Conservation (phyloP, 1,140 invertebrate genomes). For the Protaetia brevitarsis region DNA sequence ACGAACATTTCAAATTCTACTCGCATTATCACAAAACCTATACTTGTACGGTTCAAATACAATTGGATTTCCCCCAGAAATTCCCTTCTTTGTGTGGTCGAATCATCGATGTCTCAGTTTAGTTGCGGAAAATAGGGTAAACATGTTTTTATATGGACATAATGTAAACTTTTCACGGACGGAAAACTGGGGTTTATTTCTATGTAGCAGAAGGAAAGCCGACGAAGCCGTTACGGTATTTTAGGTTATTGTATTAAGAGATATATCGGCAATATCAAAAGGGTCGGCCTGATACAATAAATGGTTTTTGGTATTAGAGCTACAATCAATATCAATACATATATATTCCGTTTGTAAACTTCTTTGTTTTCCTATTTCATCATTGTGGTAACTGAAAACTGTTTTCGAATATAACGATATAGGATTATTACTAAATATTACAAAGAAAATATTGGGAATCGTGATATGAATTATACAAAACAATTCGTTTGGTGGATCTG, state of each 20-base stretch:
- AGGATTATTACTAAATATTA: too few species aligned
- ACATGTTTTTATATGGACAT: constrained; percentile 5
- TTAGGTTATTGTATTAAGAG: neutral
- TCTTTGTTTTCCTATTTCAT: too few species aligned
- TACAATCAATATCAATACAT: neutral
- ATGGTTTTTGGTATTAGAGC: neutral
- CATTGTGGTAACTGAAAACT: too few species aligned
- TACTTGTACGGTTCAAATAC: constrained; percentile 6
- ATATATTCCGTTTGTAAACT: neutral
- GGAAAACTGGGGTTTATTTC: too few species aligned
- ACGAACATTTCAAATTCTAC: constrained; percentile 3
- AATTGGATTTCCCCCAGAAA: constrained; percentile 10
- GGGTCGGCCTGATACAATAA: neutral
- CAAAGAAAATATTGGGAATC: too few species aligned
- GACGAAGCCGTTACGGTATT: neutral
- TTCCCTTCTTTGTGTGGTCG: neutral
- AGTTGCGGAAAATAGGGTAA: neutral
- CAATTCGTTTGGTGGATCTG: too few species aligned
- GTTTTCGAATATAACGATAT: too few species aligned
- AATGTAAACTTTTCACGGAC: too few species aligned
- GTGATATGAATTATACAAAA: too few species aligned
- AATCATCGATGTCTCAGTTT: constrained; percentile 1
- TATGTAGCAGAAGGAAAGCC: neutral
- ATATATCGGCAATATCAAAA: constrained; percentile 1
- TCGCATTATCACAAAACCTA: constrained; percentile 3